These are phyloP conservation scores for Polypterus bichir DNA, from an alignment of 2,113 vertebrate genomes.

Conservation along the genomic window DNA sequence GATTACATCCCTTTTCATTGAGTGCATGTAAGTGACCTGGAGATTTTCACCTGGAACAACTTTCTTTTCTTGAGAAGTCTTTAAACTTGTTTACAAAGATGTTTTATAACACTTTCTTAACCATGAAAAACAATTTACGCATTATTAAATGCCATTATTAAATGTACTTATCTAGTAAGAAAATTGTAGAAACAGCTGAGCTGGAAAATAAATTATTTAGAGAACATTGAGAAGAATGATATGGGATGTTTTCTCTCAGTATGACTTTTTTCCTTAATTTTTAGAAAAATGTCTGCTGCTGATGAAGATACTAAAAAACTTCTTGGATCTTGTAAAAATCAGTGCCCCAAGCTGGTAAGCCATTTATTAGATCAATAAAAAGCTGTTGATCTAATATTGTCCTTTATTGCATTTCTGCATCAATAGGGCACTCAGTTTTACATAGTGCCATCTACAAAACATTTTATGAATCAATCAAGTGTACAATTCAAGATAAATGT, in stretches of 20 bases:
- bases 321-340: slow-evolving; percentile 79
- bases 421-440: neutral
- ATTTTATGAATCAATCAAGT: neutral
- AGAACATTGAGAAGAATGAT: too few relatives aligned
- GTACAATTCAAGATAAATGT: neutral
- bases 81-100: too few relatives aligned
- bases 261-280: neutral
- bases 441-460: neutral
- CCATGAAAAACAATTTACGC: too few relatives aligned
- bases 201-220: too few relatives aligned
- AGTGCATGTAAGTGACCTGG: slow-evolving; percentile 57
- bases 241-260: too few relatives aligned
- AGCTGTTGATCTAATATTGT: neutral
- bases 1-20: slow-evolving; percentile 58
- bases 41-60: too few relatives aligned
- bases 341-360: slow-evolving; percentile 88
- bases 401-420: neutral
- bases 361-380: neutral
- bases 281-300: slow-evolving; percentile 64
- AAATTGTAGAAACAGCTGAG: too few relatives aligned
- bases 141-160: too few relatives aligned
- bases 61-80: too few relatives aligned
- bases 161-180: too few relatives aligned
- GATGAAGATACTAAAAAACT: slow-evolving; percentile 49
- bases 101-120: too few relatives aligned